Conservation (phyloP, 2,113 vertebrate genomes). For the Hydrochoerus hydrochaeris region DNA sequence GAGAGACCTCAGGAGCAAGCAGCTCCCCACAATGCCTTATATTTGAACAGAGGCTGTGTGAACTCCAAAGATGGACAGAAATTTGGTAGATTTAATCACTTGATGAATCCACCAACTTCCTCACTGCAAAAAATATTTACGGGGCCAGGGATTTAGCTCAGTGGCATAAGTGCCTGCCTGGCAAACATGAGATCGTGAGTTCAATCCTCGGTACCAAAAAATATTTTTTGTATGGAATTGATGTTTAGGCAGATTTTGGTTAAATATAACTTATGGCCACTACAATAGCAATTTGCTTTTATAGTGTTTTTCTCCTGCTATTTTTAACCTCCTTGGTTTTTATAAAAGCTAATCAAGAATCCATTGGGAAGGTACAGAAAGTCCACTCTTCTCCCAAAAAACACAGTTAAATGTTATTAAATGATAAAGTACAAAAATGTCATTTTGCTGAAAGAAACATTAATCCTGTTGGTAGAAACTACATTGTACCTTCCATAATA, state of each 20-base stretch:
- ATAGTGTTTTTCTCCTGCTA: background rate
- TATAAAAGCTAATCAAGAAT: conserved; percentile 32
- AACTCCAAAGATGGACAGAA: background rate
- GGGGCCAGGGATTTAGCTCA: too few species aligned
- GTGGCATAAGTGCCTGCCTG: too few species aligned
- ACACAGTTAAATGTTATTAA: conserved; percentile 8
- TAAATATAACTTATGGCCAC: background rate
- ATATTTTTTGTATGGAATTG: too few species aligned
- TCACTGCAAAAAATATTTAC: background rate
- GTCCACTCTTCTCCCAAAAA: background rate
- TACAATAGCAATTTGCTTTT: background rate
- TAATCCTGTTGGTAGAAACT: background rate
- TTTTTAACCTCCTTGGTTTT: conserved; percentile 32
- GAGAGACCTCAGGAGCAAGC: background rate
- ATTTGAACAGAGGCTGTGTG: background rate
- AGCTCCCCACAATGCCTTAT: background rate
- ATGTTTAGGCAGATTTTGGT: background rate
- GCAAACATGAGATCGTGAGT: too few species aligned
- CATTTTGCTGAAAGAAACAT: conserved; percentile 37
- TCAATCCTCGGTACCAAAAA: too few species aligned
- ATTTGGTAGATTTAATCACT: background rate
- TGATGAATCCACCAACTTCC: background rate
- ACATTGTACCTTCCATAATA: background rate
- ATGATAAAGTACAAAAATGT: background rate
- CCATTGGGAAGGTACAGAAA: background rate